These are phyloP conservation scores for Lycodopsis pacificus DNA, from an alignment of 2,797 vertebrate species.

Conservation along the genomic window DNA sequence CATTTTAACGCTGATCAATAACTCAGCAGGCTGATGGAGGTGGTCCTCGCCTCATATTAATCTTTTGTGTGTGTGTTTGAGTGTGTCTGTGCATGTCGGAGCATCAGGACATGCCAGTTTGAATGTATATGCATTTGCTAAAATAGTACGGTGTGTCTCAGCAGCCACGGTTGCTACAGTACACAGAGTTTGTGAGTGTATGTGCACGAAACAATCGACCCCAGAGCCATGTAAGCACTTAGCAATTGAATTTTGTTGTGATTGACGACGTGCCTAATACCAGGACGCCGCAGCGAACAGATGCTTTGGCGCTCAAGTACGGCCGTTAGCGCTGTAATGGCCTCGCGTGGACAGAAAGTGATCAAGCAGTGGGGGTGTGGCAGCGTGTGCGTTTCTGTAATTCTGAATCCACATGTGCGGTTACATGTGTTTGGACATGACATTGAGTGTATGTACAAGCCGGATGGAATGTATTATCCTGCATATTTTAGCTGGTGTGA, in stretches of 20 bases:
- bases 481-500: constrained; percentile 34
- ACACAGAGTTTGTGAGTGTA: neutral
- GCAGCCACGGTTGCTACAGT: neutral
- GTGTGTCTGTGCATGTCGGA: neutral
- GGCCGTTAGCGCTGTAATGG: constrained; percentile 25
- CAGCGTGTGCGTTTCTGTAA: neutral
- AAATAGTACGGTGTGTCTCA: neutral
- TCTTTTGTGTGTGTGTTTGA: neutral
- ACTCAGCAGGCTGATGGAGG: constrained; percentile 32
- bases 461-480: neutral
- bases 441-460: neutral
- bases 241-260: constrained; percentile 42
- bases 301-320: constrained; percentile 22
- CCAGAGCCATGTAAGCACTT: constrained; percentile 27
- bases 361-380: constrained; percentile 5
- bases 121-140: neutral
- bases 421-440: neutral
- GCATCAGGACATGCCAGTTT: neutral
- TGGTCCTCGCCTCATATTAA: constrained; percentile 23
- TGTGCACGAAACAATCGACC: constrained; percentile 2
- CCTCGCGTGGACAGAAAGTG: constrained; percentile 38
- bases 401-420: neutral
- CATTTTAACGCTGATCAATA: constrained; percentile 51
- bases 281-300: constrained; percentile 6
- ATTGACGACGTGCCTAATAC: constrained; percentile 28